Percentiles rank a stretch among this genome's conserved stretches.
Evolutionary conservation across 2,797 vertebrate genomes (phyloP).

Genomic region (Pogonophryne albipinna): DNA sequence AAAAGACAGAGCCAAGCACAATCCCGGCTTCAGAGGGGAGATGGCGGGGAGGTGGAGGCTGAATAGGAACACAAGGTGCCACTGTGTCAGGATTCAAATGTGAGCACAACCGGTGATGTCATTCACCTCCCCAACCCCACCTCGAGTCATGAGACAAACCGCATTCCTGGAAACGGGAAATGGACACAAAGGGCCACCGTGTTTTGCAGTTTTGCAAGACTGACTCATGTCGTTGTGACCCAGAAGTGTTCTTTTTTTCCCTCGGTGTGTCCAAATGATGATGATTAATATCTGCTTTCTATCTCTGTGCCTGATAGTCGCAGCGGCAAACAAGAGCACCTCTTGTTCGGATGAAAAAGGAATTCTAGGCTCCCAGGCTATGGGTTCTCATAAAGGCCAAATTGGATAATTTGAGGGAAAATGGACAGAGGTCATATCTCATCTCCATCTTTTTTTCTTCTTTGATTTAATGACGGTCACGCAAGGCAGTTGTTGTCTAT

Average conservation of each 20-base stretch:
- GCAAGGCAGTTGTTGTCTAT: constrained; percentile 38
- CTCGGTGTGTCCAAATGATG: constrained; percentile 90
- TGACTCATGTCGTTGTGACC: constrained; percentile 92
- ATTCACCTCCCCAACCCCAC: constrained; percentile 89
- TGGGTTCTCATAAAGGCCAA: constrained; percentile 91
- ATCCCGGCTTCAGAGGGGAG: constrained; percentile 87
- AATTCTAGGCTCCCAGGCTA: constrained; percentile 87
- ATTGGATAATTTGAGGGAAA: constrained; percentile 90
- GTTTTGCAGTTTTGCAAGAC: constrained; percentile 89
- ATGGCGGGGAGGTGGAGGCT: constrained; percentile 60
- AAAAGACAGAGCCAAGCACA: constrained; percentile 85
- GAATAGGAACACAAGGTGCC: constrained; percentile 95
- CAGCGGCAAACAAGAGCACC: constrained; percentile 91
- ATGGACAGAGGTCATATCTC: constrained; percentile 90
- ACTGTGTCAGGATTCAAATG: constrained; percentile 94
- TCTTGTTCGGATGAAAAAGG: constrained; percentile 90
- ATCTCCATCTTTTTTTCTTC: constrained; percentile 63
- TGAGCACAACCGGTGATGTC: constrained; percentile 93
- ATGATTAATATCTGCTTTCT: constrained; percentile 98
- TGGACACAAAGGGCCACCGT: constrained; percentile 91
- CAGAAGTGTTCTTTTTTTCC: constrained; percentile 89
- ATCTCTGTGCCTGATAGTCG: constrained; percentile 88
- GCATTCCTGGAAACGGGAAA: constrained; percentile 91
- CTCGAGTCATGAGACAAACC: constrained; percentile 93
- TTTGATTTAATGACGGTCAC: constrained; percentile 71